A percentile compares a stretch with the other conserved stretches of the same genome.
These are phyloP conservation scores for Choloepus didactylus DNA, from an alignment of 2,797 vertebrate species.

Conservation along the genomic window DNA sequence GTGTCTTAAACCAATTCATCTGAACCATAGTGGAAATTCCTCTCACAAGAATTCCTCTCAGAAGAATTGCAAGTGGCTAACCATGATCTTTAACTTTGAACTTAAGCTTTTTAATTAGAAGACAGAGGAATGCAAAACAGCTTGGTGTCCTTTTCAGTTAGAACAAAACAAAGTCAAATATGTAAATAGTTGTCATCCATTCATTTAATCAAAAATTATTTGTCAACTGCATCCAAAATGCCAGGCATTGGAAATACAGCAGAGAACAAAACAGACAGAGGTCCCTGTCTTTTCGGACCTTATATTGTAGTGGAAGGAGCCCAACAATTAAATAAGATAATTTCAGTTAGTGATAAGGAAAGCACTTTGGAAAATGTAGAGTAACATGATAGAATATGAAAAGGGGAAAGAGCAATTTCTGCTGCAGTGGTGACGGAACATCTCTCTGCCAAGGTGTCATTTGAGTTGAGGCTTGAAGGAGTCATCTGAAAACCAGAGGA, in stretches of 20 bases:
- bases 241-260: background rate
- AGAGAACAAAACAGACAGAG: background rate
- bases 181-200: background rate
- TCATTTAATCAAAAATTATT: background rate
- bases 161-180: slow-evolving; percentile 28
- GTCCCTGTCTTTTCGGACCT: background rate
- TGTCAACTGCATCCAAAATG: background rate
- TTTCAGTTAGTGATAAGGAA: background rate
- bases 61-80: background rate
- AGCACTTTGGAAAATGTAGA: background rate
- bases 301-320: background rate
- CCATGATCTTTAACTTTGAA: slow-evolving; percentile 44
- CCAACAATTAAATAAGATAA: background rate
- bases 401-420: background rate
- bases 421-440: background rate
- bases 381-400: background rate
- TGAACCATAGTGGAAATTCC: background rate
- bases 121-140: background rate
- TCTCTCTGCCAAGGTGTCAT: background rate
- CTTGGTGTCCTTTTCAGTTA: slow-evolving; percentile 22
- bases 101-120: background rate
- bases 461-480: background rate
- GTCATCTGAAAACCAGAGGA: background rate
- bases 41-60: background rate
- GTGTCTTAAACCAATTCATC: background rate